These are phyloP conservation scores for Calidris pugnax DNA, from an alignment of 2,113 vertebrate species.

Conservation along the genomic window DNA sequence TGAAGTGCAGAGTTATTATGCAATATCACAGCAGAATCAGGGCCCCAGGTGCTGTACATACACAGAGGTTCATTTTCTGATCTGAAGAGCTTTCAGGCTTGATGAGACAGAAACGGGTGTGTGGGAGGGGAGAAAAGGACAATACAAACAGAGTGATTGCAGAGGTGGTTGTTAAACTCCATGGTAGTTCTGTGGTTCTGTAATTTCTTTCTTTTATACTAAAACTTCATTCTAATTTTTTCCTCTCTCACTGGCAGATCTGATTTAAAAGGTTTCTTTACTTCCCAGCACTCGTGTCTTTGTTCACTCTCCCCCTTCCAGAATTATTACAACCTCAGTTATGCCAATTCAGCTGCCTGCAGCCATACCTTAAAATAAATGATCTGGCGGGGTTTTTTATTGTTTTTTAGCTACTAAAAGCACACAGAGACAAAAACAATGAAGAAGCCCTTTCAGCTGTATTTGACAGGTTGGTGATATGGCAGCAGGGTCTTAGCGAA, in stretches of 20 bases:
- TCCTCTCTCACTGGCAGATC: conserved; percentile 7
- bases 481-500: background rate
- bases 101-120: conserved; percentile 18
- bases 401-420: background rate
- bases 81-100: conserved; percentile 52
- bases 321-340: background rate
- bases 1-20: conserved; percentile 48
- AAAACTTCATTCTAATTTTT: conserved; percentile 38
- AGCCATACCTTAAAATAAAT: background rate
- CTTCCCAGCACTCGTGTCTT: background rate
- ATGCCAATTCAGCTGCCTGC: conserved; percentile 8
- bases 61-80: conserved; percentile 47
- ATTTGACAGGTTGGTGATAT: background rate
- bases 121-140: conserved; percentile 43
- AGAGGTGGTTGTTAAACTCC: conserved; percentile 37
- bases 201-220: conserved; percentile 38
- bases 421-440: background rate
- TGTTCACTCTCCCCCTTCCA: background rate
- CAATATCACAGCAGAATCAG: conserved; percentile 48
- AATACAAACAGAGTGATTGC: conserved; percentile 39
- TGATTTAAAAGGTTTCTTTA: conserved; percentile 41
- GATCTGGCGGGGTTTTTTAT: background rate
- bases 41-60: conserved; percentile 33
- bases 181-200: background rate
- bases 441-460: background rate